These are phyloP conservation scores for Pluvianellus socialis DNA, from an alignment of 2,113 vertebrate species.

Conservation along the genomic window DNA sequence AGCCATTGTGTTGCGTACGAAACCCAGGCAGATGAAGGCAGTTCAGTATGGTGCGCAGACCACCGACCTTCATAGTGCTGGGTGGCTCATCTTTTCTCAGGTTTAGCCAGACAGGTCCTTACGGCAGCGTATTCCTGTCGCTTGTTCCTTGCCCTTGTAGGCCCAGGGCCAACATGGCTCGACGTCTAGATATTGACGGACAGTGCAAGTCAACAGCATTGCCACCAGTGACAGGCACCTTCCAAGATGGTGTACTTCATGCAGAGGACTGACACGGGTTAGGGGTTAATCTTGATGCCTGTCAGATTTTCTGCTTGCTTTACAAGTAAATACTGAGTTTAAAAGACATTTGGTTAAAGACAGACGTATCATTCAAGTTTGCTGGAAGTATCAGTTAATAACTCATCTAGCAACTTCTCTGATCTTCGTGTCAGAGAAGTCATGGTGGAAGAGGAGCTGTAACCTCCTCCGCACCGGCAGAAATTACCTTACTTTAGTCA, in stretches of 20 bases:
- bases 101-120: neutral
- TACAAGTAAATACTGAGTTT: neutral
- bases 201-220: neutral
- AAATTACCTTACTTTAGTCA: neutral
- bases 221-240: neutral
- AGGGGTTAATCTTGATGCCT: neutral
- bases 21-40: neutral
- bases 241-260: neutral
- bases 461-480: neutral
- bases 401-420: neutral
- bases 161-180: neutral
- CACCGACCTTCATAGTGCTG: neutral
- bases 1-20: neutral
- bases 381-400: neutral
- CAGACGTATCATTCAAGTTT: neutral
- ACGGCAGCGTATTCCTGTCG: neutral
- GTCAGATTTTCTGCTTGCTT: neutral
- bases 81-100: neutral
- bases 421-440: neutral
- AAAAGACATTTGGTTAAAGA: neutral
- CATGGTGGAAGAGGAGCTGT: neutral
- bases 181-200: neutral
- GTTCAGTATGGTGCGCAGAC: accelerated
- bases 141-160: neutral
- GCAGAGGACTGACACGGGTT: neutral